Evolutionary conservation across 1,140 invertebrate species (phyloP), one percentile per base, ranked within the genome.

Genomic region (Drosophila arawakana): DNA sequence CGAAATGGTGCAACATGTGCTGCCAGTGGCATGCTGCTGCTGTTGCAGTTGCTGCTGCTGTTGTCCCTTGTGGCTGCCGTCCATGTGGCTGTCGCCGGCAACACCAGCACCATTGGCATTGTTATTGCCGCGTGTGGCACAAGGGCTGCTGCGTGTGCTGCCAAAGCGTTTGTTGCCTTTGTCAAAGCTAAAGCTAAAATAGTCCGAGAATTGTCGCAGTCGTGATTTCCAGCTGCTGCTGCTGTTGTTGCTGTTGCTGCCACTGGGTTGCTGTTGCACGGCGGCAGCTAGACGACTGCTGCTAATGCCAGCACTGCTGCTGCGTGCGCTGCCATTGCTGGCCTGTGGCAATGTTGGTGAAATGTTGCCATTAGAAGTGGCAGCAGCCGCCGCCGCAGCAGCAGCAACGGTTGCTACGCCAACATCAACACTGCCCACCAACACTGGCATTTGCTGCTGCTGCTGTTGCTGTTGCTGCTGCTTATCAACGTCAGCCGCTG

Each of bases 141-240:
- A 91, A 6, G 89, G 80, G 62, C 76, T 91, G 67, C 83, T 92
- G 10, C 88, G 85, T 3, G 88, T 90, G 76, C 90, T 91, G 65
- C 83, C 89, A n/a, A 91, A 91, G 30, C 92, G 86, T 47, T 92
- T 92, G 62, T 84, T 79, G 62, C 77, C 71, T 62, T 92, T 92
- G 54, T 92, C 92, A 54, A 92, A 92, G 50, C 80, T 88, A 49
- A 92, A 92, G 75, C 90, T 84, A 25, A 92, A 92, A 37, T 91
- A 91, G 58, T 91, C 91, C 2, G 91, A 92, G 47, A 92, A 89
- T 49, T 92, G 92, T 30, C 89, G 86, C 30, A 92, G 73, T 6
- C 91, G 61, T 7, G 91, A 80, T 21, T 91, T 92, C 85, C 92
- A 92, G 1, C 63, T 60, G 43, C 61, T 72, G 62, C 79, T 63